Conservation (phyloP, 37 sponge, comb jelly and placozoan species). For the Oopsacas minuta region DNA sequence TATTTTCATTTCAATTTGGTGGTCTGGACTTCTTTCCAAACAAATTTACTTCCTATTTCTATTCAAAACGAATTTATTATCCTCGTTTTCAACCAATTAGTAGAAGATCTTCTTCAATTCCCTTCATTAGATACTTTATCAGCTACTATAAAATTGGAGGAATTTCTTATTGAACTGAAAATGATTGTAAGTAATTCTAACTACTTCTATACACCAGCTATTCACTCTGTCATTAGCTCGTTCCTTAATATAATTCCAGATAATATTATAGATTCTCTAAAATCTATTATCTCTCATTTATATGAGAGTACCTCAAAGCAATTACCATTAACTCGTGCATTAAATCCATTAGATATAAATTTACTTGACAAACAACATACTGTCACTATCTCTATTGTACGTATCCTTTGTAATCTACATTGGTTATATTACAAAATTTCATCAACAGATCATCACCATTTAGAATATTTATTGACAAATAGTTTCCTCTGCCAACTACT, state of each 20-base stretch:
- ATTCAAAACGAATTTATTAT: background rate
- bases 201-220: background rate
- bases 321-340: background rate
- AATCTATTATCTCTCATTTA: background rate
- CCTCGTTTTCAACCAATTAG: background rate
- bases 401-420: background rate
- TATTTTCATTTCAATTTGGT: background rate
- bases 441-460: background rate
- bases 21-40: background rate
- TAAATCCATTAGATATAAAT: background rate
- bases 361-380: background rate
- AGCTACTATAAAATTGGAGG: background rate
- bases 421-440: background rate
- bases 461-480: background rate
- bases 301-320: background rate
- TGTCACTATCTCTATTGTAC: background rate
- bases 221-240: background rate
- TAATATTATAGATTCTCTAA: background rate
- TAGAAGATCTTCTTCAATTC: background rate
- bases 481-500: background rate
- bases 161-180: background rate
- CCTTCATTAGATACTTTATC: background rate
- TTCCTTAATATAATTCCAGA: background rate
- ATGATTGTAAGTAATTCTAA: background rate
- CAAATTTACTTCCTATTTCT: background rate